These are phyloP conservation scores for Cecidostiba fungosa DNA, from an alignment of 2,888 invertebrate species.

Conservation along the genomic window DNA sequence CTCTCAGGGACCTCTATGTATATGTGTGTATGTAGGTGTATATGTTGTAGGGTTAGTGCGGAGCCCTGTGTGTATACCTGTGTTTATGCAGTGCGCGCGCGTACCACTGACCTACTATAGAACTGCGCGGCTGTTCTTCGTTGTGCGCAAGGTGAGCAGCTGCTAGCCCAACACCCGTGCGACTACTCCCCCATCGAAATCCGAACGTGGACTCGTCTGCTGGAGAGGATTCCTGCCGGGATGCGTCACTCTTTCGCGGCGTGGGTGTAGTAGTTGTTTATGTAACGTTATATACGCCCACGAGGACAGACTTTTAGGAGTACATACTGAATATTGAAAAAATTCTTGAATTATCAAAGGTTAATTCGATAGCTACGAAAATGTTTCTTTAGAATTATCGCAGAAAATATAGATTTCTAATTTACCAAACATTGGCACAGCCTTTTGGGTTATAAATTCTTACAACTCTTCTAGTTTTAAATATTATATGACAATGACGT, in stretches of 20 bases:
- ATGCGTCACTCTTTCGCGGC: slow-evolving; percentile 1
- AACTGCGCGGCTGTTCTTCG: neutral
- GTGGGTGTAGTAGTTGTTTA: neutral
- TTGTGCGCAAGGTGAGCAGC: slow-evolving; percentile 7
- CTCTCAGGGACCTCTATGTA: neutral
- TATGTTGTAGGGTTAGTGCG: neutral
- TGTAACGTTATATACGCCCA: neutral
- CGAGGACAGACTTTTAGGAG: neutral
- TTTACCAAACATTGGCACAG: too few species aligned
- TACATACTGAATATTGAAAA: too few species aligned
- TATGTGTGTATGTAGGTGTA: neutral
- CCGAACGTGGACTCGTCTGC: slow-evolving; percentile 5
- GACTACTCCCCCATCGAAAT: neutral
- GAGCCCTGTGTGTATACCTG: neutral
- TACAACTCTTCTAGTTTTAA: too few species aligned
- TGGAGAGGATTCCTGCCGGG: neutral
- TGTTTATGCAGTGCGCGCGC: neutral
- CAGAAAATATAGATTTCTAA: too few species aligned
- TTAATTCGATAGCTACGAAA: too few species aligned
- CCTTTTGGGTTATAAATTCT: too few species aligned
- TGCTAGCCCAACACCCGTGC: neutral
- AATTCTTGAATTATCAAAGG: too few species aligned
- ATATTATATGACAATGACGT: too few species aligned
- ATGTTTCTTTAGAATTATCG: too few species aligned
- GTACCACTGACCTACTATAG: slow-evolving; percentile 46